phyloP scores from a whole-genome alignment of 2,888 invertebrate species.

The Mycalesis mineus region DNA sequence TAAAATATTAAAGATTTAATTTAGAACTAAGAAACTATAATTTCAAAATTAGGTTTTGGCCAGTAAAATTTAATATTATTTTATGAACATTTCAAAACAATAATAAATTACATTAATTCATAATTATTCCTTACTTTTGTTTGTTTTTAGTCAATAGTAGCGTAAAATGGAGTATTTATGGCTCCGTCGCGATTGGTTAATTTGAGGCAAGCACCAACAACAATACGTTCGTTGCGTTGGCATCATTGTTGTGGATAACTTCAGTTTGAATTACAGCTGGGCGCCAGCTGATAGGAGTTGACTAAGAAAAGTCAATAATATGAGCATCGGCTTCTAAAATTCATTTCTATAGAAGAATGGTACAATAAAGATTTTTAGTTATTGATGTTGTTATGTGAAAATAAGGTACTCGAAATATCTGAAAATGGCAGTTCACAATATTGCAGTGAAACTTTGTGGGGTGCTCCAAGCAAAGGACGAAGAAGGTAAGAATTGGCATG shows the following conservation, averaged over 20 bases:
- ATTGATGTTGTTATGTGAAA: constrained; percentile 35
- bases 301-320: constrained; percentile 65
- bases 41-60: too few relatives aligned
- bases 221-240: constrained; percentile 46
- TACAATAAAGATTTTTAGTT: constrained; percentile 19
- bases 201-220: constrained; percentile 33
- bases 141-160: neutral
- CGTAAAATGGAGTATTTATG: constrained; percentile 39
- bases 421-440: constrained; percentile 70
- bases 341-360: constrained; percentile 29
- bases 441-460: constrained; percentile 79
- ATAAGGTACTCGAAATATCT: constrained; percentile 35
- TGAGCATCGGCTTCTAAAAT: neutral
- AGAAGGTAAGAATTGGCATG: constrained; percentile 51
- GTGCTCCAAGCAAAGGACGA: constrained; percentile 69
- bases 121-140: neutral
- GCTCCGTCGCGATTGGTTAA: constrained; percentile 51
- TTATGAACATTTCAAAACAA: neutral
- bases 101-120: neutral
- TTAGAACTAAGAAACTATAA: too few relatives aligned
- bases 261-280: constrained; percentile 67
- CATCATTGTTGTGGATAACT: constrained; percentile 40
- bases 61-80: too few relatives aligned
- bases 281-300: constrained; percentile 73
- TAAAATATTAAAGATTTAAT: too few relatives aligned